Conservation (phyloP, 2,888 invertebrate species). For the Punctoribates punctum region DNA sequence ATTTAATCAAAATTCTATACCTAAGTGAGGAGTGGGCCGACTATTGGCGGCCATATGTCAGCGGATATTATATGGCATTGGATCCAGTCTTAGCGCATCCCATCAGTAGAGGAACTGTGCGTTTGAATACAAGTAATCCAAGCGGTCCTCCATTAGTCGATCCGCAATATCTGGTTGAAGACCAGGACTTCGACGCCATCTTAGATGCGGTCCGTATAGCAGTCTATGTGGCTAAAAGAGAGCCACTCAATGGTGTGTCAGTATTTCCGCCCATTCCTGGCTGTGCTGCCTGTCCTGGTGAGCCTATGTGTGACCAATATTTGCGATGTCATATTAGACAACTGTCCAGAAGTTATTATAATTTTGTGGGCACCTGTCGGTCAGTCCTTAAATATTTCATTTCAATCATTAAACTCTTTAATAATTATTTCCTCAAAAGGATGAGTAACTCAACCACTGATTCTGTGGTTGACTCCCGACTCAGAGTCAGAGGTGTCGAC, state of each 20-base stretch:
- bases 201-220: not conserved
- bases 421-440: too few relatives aligned
- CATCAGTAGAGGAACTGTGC: constrained; percentile 1
- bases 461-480: constrained; percentile 29
- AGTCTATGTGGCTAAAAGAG: not conserved
- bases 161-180: constrained; percentile 8
- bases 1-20: too few relatives aligned
- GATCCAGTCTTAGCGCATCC: constrained; percentile 17
- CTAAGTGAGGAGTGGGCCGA: constrained; percentile 16
- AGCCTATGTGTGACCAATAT: not conserved
- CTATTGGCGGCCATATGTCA: constrained; percentile 22
- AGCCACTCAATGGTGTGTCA: not conserved
- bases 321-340: constrained; percentile 29
- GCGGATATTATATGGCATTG: constrained; percentile 14
- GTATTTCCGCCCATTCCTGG: constrained; percentile 38
- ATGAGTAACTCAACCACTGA: not conserved
- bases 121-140: constrained; percentile 29
- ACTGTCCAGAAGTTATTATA: constrained; percentile 12
- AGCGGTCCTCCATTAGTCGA: constrained; percentile 17
- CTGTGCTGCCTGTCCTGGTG: not conserved
- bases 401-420: too few relatives aligned
- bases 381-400: too few relatives aligned
- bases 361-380: constrained; percentile 25
- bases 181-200: constrained; percentile 3
- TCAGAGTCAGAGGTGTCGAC: constrained; percentile 7